These are phyloP conservation scores for Agrilus cyanescens DNA, from an alignment of 2,888 invertebrate genomes.

Conservation along the genomic window DNA sequence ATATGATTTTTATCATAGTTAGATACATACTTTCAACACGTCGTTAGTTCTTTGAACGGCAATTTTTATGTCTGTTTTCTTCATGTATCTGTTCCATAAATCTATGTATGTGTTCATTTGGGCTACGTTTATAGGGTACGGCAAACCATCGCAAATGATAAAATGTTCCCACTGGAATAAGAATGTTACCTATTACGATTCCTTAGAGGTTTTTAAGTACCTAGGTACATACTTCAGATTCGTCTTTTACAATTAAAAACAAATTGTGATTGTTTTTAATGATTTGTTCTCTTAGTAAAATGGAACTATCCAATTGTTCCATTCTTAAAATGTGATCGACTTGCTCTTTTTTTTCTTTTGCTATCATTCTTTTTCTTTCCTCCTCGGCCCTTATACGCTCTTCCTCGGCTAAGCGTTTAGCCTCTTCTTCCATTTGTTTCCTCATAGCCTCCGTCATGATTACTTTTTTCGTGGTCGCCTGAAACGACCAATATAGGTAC, in stretches of 20 bases:
- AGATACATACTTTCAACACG: constrained; percentile 30
- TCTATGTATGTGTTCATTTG: constrained; percentile 44
- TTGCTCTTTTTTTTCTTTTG: constrained; percentile 29
- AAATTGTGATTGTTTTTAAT: constrained; percentile 8
- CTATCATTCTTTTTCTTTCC: constrained; percentile 24
- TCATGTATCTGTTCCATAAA: constrained; percentile 37
- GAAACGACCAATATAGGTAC: too few species aligned
- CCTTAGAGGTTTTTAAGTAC: not conserved
- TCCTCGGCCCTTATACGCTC: constrained; percentile 22
- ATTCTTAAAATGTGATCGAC: constrained; percentile 23
- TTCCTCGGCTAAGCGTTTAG: constrained; percentile 19
- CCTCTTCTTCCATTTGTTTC: constrained; percentile 16
- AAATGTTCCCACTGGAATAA: constrained; percentile 40
- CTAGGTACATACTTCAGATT: constrained; percentile 13
- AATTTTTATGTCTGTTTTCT: constrained; percentile 32
- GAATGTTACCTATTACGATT: too few species aligned
- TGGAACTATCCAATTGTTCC: constrained; percentile 23
- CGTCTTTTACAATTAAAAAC: constrained; percentile 13
- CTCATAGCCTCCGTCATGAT: constrained; percentile 32
- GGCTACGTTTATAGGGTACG: constrained; percentile 37
- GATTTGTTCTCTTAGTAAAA: constrained; percentile 9
- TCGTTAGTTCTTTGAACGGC: constrained; percentile 34
- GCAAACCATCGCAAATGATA: constrained; percentile 42
- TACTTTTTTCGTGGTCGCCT: constrained; percentile 32
- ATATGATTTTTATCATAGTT: constrained; percentile 1